phyloP scores from a whole-genome alignment of 2,888 invertebrate species.

The Papilio demoleus region DNA sequence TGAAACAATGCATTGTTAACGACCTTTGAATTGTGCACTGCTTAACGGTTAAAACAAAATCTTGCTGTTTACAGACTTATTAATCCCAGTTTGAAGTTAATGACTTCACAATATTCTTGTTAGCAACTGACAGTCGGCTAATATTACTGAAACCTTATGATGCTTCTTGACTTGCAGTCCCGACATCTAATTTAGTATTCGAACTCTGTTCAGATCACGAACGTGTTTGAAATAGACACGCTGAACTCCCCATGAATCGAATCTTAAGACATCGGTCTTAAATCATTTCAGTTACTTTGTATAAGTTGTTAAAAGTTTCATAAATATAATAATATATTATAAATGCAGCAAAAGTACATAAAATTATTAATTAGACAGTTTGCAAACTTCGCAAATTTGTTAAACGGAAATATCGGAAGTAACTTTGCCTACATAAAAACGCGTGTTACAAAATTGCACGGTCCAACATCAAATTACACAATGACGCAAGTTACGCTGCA shows the following conservation, averaged over 20 bases:
- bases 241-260: no score
- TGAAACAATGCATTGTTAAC: slow-evolving; percentile 12
- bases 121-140: slow-evolving; percentile 49
- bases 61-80: no score
- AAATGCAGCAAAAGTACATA: no score
- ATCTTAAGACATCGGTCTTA: no score
- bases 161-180: background rate
- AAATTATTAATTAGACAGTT: background rate
- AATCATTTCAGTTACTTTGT: no score
- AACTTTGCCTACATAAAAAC: slow-evolving; percentile 1
- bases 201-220: background rate
- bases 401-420: slow-evolving; percentile 3
- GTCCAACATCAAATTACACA: background rate
- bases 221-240: background rate
- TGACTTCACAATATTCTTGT: slow-evolving; percentile 42
- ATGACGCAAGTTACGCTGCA: background rate
- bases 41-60: background rate
- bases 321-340: no score
- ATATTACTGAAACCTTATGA: slow-evolving; percentile 60
- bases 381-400: background rate
- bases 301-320: no score
- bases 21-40: background rate
- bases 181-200: slow-evolving; percentile 5
- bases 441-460: background rate
- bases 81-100: no score